A percentile compares a stretch with the other conserved stretches of the same genome.
Conservation (phyloP, 37 sponge, comb jelly and placozoan species). For the Theonella swinhoei region DNA sequence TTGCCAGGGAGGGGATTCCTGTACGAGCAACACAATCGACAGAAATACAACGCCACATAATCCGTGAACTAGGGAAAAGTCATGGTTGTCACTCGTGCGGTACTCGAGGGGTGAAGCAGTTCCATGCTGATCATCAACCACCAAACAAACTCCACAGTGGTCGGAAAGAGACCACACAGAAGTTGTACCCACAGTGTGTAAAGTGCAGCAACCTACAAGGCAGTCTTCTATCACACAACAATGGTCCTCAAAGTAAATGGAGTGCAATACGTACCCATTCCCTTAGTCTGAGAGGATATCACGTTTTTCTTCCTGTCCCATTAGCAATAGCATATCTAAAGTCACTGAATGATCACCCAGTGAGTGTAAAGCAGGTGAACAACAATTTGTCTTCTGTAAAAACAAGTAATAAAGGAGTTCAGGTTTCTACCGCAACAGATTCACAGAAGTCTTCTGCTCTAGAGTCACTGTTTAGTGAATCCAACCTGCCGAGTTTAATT, state of each 20-base stretch:
- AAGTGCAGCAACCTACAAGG: slow-evolving; percentile 72
- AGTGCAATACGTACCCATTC: slow-evolving; percentile 46
- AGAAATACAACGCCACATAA: slow-evolving; percentile 22
- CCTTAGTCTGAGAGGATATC: slow-evolving; percentile 52
- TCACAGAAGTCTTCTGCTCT: not conserved
- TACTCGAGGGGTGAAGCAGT: slow-evolving; percentile 12
- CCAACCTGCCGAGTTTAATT: slow-evolving; percentile 11
- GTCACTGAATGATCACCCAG: not conserved
- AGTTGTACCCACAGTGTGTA: slow-evolving; percentile 78
- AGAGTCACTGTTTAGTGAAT: not conserved
- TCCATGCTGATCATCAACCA: slow-evolving; percentile 76
- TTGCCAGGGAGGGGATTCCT: slow-evolving; percentile 69
- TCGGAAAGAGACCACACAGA: slow-evolving; percentile 4
- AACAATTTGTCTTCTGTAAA: not conserved
- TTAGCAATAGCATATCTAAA: slow-evolving; percentile 36
- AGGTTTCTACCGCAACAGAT: not conserved
- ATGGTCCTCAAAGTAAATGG: not conserved
- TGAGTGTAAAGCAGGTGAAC: not conserved
- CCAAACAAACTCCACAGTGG: slow-evolving; percentile 45
- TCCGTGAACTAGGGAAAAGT: slow-evolving; percentile 42
- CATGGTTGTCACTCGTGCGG: slow-evolving; percentile 86
- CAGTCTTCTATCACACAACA: slow-evolving; percentile 18
- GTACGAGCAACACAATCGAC: slow-evolving; percentile 21
- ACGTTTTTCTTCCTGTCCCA: slow-evolving; percentile 75
- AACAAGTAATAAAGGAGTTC: not conserved